These are phyloP conservation scores for Agrochola circellaris DNA, from an alignment of 2,888 invertebrate genomes.

Conservation along the genomic window DNA sequence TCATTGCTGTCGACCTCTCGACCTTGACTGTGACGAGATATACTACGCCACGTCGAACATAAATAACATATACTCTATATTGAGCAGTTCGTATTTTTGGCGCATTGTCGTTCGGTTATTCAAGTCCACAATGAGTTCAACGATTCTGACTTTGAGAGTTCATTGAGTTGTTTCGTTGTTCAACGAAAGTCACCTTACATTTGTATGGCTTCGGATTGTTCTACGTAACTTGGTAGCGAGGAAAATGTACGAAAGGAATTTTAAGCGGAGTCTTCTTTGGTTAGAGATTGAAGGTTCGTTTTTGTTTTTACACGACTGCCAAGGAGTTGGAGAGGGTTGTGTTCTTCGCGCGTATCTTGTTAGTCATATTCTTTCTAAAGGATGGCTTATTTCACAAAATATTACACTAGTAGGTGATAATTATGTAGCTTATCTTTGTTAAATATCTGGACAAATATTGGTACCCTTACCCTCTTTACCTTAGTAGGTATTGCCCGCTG, in stretches of 20 bases:
- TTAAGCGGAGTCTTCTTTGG: background rate
- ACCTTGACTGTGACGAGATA: conserved; percentile 15
- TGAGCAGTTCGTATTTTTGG: conserved; percentile 2
- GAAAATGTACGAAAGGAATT: background rate
- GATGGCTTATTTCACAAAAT: background rate
- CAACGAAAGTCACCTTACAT: conserved; percentile 4
- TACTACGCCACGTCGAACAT: conserved; percentile 9
- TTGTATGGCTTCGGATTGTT: conserved; percentile 24
- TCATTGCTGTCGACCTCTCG: conserved; percentile 9
- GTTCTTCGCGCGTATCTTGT: too few species aligned
- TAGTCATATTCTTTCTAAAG: background rate
- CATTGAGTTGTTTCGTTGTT: conserved; percentile 27
- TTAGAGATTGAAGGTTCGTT: too few species aligned
- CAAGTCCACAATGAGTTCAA: conserved; percentile 11
- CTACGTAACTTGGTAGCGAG: background rate
- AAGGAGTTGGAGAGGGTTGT: too few species aligned
- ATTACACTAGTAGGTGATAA: background rate
- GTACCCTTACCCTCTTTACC: background rate
- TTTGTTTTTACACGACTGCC: background rate
- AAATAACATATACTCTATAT: conserved; percentile 6
- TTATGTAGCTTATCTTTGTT: background rate
- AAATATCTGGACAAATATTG: background rate
- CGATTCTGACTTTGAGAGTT: conserved; percentile 20
- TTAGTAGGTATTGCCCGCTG: background rate
- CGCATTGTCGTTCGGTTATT: conserved; percentile 4